Percentiles rank a stretch among this genome's conserved stretches.
phyloP scores from a whole-genome alignment of 2,113 vertebrate species.

The Chinchilla lanigera region DNA sequence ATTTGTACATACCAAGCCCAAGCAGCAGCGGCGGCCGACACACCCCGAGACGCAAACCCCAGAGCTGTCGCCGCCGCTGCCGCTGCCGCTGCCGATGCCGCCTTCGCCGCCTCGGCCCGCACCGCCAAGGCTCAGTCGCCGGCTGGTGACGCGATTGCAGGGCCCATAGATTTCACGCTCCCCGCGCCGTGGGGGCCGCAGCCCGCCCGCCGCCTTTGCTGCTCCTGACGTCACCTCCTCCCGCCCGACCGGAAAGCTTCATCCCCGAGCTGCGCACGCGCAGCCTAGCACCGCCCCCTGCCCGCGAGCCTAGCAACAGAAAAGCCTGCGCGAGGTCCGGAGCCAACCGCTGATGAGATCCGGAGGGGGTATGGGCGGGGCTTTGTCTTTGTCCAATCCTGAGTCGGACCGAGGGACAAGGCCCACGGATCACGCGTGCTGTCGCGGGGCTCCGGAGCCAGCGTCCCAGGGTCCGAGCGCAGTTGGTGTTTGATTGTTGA shows the following conservation, averaged over 20 bases:
- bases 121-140: slow-evolving; percentile 56
- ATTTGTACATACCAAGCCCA: slow-evolving; percentile 84
- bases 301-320: slow-evolving; percentile 41
- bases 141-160: slow-evolving; percentile 58
- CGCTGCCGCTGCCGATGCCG: slow-evolving; percentile 76
- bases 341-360: neutral
- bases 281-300: neutral
- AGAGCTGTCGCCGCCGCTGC: slow-evolving; percentile 79
- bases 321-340: rapidly evolving
- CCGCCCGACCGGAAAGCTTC: slow-evolving; percentile 49
- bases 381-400: slow-evolving; percentile 23
- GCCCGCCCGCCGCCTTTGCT: neutral
- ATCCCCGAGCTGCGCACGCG: neutral
- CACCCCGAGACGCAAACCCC: slow-evolving; percentile 77
- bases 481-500: neutral
- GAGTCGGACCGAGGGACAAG: slow-evolving; percentile 11
- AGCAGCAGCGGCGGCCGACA: slow-evolving; percentile 81
- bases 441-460: rapidly evolving
- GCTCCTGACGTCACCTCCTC: slow-evolving; percentile 63
- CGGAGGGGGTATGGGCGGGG: neutral
- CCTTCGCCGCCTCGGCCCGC: slow-evolving; percentile 57
- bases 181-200: neutral
- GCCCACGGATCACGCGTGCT: slow-evolving; percentile 10
- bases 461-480: rapidly evolving
- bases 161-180: slow-evolving; percentile 61